These are phyloP conservation scores for Turritopsis rubra DNA, from an alignment of 30 jellyfish, hydroid and myxozoan genomes.

Conservation along the genomic window DNA sequence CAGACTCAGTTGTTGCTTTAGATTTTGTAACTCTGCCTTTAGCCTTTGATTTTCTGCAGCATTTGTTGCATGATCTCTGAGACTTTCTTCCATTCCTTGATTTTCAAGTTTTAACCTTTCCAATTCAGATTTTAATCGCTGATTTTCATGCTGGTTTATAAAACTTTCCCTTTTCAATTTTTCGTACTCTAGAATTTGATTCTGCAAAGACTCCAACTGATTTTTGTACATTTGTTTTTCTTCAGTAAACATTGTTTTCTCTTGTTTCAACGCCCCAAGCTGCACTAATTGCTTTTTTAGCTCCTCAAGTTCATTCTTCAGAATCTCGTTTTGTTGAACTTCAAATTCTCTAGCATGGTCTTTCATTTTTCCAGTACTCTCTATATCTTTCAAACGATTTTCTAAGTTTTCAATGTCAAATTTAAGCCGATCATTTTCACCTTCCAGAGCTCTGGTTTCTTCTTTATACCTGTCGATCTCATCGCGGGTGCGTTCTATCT, in stretches of 20 bases:
- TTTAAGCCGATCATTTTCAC: constrained; percentile 8
- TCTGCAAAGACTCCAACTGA: constrained; percentile 9
- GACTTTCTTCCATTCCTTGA: constrained; percentile 9
- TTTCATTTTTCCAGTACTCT: constrained; percentile 12
- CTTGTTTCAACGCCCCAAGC: constrained; percentile 8
- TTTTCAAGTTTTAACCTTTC: neutral
- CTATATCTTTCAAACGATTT: constrained; percentile 7
- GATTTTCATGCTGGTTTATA: constrained; percentile 1
- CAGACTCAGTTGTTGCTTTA: constrained; percentile 12
- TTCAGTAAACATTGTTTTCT: constrained; percentile 7
- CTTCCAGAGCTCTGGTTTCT: constrained; percentile 17
- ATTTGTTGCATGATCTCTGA: constrained; percentile 17
- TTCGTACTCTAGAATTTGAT: constrained; percentile 13
- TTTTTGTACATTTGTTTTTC: neutral
- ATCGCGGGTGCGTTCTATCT: neutral
- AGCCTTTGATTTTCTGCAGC: constrained; percentile 13
- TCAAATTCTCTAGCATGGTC: neutral
- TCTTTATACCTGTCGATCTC: constrained; percentile 13
- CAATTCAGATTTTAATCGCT: constrained; percentile 9
- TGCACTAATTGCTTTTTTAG: constrained; percentile 4
- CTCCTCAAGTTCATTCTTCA: constrained; percentile 24
- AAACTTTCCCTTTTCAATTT: neutral
- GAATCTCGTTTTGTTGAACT: constrained; percentile 24
- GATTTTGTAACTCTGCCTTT: constrained; percentile 22
- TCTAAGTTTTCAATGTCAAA: constrained; percentile 13